phyloP scores from a whole-genome alignment of 2,113 vertebrate species.

The Ivindomyrus marchei region DNA sequence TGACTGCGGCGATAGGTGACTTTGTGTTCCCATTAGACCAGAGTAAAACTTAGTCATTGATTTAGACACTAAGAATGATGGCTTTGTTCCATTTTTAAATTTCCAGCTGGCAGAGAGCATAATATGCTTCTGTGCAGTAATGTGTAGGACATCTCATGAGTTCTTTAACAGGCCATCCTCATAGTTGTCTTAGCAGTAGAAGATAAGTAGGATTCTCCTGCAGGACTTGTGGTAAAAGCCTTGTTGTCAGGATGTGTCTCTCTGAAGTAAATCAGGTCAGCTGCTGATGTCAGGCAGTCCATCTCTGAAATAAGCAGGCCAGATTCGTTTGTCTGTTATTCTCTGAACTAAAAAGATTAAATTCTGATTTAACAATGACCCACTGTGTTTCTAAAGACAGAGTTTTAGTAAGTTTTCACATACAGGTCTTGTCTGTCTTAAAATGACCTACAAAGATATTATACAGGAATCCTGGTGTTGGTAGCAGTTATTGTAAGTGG shows the following conservation, averaged over 20 bases:
- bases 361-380: neutral
- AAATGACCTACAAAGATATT: neutral
- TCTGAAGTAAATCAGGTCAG: neutral
- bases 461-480: neutral
- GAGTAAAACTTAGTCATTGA: neutral
- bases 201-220: neutral
- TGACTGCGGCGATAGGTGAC: neutral
- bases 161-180: neutral
- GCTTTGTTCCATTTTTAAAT: neutral
- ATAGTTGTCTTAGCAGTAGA: neutral
- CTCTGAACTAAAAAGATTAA: neutral
- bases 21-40: neutral
- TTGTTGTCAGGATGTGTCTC: neutral
- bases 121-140: neutral
- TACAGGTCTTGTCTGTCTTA: neutral
- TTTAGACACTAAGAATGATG: neutral
- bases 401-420: neutral
- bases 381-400: neutral
- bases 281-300: neutral
- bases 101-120: neutral
- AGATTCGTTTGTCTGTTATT: neutral
- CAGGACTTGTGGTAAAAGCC: neutral
- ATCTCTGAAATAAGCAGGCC: neutral
- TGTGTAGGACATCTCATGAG: neutral
- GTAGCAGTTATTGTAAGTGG: neutral